Evolutionary conservation across 2,113 vertebrate species (phyloP).

Genomic region (Hydrochoerus hydrochaeris): DNA sequence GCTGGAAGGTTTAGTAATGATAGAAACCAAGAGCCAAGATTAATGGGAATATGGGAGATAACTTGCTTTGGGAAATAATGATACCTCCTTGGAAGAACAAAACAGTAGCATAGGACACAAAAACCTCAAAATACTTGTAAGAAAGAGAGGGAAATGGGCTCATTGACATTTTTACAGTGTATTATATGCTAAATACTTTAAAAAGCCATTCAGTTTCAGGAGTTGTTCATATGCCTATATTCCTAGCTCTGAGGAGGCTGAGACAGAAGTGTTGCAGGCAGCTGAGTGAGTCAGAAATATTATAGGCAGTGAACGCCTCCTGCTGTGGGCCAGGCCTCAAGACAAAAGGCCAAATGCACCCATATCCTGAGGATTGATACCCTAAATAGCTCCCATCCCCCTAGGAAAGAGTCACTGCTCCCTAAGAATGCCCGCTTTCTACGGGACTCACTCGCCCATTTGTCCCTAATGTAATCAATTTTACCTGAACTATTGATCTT

Average conservation of each 20-base stretch:
- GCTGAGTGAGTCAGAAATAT: too few species aligned
- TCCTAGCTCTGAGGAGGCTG: neutral
- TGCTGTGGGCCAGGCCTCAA: too few species aligned
- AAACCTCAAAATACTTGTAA: neutral
- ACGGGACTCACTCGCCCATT: too few species aligned
- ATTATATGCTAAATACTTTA: neutral
- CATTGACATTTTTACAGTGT: neutral
- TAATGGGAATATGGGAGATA: neutral
- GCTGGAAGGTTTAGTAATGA: neutral
- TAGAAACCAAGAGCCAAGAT: neutral
- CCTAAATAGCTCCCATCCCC: too few species aligned
- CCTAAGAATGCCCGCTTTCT: too few species aligned
- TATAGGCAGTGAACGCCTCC: too few species aligned
- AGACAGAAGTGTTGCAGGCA: neutral
- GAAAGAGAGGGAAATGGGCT: neutral
- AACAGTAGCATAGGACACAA: neutral
- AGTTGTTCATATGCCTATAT: neutral
- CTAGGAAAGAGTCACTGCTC: too few species aligned
- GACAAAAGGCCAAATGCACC: too few species aligned
- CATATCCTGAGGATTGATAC: too few species aligned
- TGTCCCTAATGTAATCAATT: too few species aligned
- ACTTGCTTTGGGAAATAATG: neutral
- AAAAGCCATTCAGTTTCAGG: neutral
- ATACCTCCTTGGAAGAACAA: neutral
- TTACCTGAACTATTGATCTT: too few species aligned